A percentile compares a stretch with the other conserved stretches of the same genome.
Conservation (phyloP, 2,113 vertebrate genomes). For the Macrotus californicus region DNA sequence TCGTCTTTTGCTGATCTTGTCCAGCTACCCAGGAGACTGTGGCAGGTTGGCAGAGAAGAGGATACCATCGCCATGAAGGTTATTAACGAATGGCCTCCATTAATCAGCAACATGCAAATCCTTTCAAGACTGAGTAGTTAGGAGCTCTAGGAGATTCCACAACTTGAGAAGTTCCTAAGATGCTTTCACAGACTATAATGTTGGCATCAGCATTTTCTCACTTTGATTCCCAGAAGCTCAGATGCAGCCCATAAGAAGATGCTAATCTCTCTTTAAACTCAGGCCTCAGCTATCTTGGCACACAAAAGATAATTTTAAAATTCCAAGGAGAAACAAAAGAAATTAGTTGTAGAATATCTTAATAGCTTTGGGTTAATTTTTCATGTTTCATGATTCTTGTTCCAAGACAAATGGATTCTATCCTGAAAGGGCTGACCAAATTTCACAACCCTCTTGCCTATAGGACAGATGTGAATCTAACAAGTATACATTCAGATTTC, state of each 20-base stretch:
- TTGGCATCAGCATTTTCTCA: neutral
- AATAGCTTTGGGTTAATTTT: neutral
- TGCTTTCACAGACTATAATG: neutral
- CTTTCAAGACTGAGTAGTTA: neutral
- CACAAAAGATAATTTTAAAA: neutral
- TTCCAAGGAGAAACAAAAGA: neutral
- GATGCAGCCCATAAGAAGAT: neutral
- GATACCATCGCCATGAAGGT: neutral
- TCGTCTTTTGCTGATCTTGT: neutral
- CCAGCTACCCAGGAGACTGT: neutral
- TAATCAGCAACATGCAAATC: neutral
- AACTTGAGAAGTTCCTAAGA: neutral
- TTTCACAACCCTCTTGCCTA: neutral
- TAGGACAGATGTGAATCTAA: neutral
- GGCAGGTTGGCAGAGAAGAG: neutral
- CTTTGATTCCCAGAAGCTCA: neutral
- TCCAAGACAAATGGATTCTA: neutral
- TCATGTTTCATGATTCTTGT: neutral
- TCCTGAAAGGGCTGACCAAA: neutral
- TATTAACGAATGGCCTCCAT: neutral
- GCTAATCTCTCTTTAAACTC: neutral
- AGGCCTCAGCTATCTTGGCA: neutral
- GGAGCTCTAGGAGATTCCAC: neutral
- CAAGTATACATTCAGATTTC: neutral
- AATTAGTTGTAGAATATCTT: neutral